Evolutionary conservation across 2,888 invertebrate species (phyloP), one percentile per base, ranked within the genome.

Genomic region (Pegoplata infirma): DNA sequence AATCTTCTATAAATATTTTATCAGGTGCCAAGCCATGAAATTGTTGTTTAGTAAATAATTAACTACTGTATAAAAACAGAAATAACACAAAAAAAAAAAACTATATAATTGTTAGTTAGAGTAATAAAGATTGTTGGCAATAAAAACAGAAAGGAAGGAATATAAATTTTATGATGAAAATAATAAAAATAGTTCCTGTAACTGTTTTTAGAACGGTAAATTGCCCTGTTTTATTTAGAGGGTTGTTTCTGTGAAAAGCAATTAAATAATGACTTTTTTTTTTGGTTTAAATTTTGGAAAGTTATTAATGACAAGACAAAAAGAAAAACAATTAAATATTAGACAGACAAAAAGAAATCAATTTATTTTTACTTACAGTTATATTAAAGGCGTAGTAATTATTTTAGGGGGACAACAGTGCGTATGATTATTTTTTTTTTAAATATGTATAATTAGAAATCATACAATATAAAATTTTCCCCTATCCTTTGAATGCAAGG

Each of bases 1-100:
- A 40, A n/a, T 40, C 36, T 40, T n/a, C 36, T 12, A 55, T 71
- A 28, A 71, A 66, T 76, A 64, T 47, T 76, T 59, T 61, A 66
- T 71, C 46, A 71, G 64, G 53, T 71, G 76, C 19, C 59, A 76
- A 71, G 71, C 21, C 58, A 49, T 59, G 17, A 36, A 76, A 58
- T 47, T 64, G 21, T 46, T 64, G 53, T 59, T n/a, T n/a, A 17
- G 32, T 55, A 53, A 76, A 64, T 64, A 25, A 58, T 64, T 59
- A 55, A 69, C 36, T n/a, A 12, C 36, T n/a, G 3, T 40, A 40
- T 1, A 25, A n/a, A n/a, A n/a, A 40, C 5, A n/a, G 2, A n/a
- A 25, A n/a, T n/a, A n/a, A 40, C 5, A n/a, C 0, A n/a, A 40
- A 40, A 40, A 40, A n/a, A 32, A 10, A 40, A 40, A 40, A n/a